Conservation (phyloP, 2,888 invertebrate species). For the Lithophane semibrunnea region DNA sequence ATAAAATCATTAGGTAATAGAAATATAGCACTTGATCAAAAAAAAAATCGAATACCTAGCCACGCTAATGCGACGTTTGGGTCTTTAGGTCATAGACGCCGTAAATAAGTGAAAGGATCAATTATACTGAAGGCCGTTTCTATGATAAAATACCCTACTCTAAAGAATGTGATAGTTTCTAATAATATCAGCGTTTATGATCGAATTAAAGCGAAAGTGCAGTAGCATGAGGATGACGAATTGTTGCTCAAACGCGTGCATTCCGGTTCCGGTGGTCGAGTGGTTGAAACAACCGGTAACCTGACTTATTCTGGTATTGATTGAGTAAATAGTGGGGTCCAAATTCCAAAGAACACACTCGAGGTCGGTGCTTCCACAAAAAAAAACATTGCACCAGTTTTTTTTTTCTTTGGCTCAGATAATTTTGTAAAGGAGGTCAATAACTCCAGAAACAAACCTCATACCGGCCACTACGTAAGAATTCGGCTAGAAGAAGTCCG, state of each 20-base stretch:
- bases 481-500: neutral
- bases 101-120: conserved; percentile 45
- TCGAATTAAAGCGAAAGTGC: conserved; percentile 52
- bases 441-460: conserved; percentile 1
- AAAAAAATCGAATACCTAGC: neutral
- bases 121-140: conserved; percentile 35
- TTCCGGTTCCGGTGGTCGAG: conserved; percentile 27
- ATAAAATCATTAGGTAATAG: neutral
- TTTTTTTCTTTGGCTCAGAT: neutral
- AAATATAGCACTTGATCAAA: neutral
- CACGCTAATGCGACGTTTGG: neutral
- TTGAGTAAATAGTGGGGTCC: neutral
- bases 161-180: conserved; percentile 30
- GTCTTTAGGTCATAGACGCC: conserved; percentile 14
- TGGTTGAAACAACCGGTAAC: conserved; percentile 24
- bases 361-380: neutral
- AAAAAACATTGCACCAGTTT: neutral
- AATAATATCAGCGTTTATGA: conserved; percentile 32
- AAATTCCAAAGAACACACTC: neutral
- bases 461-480: neutral
- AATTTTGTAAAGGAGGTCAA: conserved; percentile 12
- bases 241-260: conserved; percentile 48
- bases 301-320: neutral
- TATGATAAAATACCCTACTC: conserved; percentile 6
- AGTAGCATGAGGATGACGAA: conserved; percentile 31